Evolutionary conservation across 1,140 invertebrate genomes (phyloP).

Genomic region (Homarus americanus): DNA sequence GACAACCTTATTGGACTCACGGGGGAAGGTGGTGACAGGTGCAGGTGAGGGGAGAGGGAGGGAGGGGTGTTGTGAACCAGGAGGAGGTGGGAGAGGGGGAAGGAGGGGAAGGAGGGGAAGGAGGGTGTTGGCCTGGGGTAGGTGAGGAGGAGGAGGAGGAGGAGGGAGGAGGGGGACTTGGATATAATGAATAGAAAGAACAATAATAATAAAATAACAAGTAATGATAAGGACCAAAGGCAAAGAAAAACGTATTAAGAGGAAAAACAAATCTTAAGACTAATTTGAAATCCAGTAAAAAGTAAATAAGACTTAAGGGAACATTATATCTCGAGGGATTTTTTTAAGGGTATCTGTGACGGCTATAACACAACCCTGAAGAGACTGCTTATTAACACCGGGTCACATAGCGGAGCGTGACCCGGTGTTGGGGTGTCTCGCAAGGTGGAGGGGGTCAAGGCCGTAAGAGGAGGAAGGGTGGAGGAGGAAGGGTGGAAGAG

Average conservation of each 20-base stretch:
- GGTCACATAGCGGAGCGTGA: no score
- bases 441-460: not conserved
- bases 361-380: not conserved
- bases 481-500: conserved; percentile 10
- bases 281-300: no score
- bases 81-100: not conserved
- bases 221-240: no score
- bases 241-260: no score
- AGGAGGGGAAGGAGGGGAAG: not conserved
- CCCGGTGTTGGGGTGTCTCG: no score
- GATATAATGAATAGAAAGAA: not conserved
- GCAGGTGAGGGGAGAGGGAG: no score
- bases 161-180: not conserved
- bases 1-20: no score
- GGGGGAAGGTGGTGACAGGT: no score
- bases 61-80: not conserved
- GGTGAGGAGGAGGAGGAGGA: conserved; percentile 20
- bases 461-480: not conserved
- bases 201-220: no score
- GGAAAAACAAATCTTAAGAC: no score
- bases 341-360: no score
- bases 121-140: not conserved
- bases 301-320: no score
- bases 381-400: not conserved
- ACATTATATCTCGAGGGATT: not conserved